Percentiles rank a stretch among this genome's conserved stretches.
Evolutionary conservation across 2,797 vertebrate species (phyloP).

Genomic region (Aselliscus stoliczkanus): DNA sequence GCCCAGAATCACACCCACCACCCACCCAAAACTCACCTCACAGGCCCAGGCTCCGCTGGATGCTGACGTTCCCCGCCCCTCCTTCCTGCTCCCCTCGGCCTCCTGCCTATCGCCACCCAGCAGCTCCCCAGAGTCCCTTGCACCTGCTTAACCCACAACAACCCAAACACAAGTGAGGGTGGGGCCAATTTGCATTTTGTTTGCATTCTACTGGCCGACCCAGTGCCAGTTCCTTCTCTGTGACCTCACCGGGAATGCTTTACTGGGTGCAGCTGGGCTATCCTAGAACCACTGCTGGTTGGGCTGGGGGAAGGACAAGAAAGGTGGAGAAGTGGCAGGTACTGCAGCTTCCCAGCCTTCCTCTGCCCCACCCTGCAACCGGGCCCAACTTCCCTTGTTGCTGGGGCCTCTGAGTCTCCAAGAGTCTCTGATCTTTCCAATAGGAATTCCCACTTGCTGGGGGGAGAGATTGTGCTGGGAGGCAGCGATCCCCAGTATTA

Average conservation of each 20-base stretch:
- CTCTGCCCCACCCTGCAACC: background rate
- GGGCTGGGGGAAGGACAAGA: background rate
- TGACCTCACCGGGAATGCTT: background rate
- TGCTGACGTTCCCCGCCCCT: background rate
- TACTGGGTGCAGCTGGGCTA: background rate
- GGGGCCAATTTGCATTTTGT: background rate
- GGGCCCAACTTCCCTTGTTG: background rate
- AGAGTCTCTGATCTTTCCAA: slow-evolving; percentile 25
- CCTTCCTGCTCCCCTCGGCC: background rate
- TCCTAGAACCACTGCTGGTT: background rate
- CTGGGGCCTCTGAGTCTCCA: background rate
- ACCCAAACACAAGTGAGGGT: background rate
- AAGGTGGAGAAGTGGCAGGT: rapidly evolving
- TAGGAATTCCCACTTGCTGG: slow-evolving; percentile 88
- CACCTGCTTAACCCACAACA: background rate
- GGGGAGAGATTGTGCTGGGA: slow-evolving; percentile 94
- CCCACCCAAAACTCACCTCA: background rate
- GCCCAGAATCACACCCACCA: background rate
- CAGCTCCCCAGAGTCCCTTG: background rate
- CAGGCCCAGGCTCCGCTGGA: background rate
- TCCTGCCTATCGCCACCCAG: background rate
- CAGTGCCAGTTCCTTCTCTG: background rate
- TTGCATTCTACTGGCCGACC: background rate
- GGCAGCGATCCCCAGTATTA: slow-evolving; percentile 94
- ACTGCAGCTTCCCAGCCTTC: background rate